Evolutionary conservation across 2,797 vertebrate genomes (phyloP).

Genomic region (Sorex maritimensis): DNA sequence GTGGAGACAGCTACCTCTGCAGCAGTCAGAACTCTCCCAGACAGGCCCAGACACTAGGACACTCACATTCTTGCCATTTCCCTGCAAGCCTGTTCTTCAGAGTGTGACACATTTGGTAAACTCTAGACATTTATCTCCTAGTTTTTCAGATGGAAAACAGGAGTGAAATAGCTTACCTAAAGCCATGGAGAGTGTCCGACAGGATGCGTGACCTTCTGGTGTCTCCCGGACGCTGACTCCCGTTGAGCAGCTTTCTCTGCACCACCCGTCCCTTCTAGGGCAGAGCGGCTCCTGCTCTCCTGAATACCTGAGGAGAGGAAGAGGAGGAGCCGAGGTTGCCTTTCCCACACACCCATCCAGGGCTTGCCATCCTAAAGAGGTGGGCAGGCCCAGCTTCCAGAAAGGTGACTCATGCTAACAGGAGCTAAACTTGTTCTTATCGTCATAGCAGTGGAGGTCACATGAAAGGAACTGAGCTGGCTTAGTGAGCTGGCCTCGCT

Average conservation of each 20-base stretch:
- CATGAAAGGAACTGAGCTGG: not conserved
- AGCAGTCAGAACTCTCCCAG: not conserved
- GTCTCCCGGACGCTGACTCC: not conserved
- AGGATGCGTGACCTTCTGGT: not conserved
- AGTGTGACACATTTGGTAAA: not conserved
- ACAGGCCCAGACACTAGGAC: not conserved
- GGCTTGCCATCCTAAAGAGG: not conserved
- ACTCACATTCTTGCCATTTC: not conserved
- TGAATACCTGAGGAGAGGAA: conserved; percentile 26
- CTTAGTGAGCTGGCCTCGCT: not conserved
- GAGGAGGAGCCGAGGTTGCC: not conserved
- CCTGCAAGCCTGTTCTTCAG: not conserved
- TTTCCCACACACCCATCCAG: conserved; percentile 51
- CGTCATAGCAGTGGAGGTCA: not conserved
- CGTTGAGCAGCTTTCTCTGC: not conserved
- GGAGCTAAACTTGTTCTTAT: conserved; percentile 79
- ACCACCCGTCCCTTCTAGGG: not conserved
- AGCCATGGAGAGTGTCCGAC: conserved; percentile 2
- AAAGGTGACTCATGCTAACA: conserved; percentile 78
- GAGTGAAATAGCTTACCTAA: conserved; percentile 77
- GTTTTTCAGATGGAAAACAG: not conserved
- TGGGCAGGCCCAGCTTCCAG: conserved; percentile 40
- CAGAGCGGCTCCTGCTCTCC: conserved; percentile 18
- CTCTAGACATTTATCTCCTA: not conserved
- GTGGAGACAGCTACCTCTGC: not conserved